Percentiles rank a stretch among this genome's conserved stretches.
Evolutionary conservation across 2,113 vertebrate genomes (phyloP).

Genomic region (Protobothrops mucrosquamatus): DNA sequence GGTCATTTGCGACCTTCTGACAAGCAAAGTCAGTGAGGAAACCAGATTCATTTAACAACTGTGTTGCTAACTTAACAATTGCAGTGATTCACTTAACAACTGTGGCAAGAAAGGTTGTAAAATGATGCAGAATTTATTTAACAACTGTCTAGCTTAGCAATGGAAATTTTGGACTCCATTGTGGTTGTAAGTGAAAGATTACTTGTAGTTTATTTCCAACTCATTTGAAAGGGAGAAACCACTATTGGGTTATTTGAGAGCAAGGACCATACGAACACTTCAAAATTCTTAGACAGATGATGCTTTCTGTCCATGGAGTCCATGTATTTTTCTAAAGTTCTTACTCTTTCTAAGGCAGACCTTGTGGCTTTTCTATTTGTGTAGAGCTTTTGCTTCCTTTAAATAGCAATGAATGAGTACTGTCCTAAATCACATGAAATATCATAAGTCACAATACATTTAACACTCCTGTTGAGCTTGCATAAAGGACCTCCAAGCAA

Average conservation of each 20-base stretch:
- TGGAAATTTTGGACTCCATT: not conserved
- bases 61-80: not conserved
- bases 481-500: not conserved
- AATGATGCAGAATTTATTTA: not conserved
- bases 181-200: not conserved
- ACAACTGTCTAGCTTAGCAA: not conserved
- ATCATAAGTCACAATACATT: not conserved
- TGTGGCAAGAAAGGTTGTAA: not conserved
- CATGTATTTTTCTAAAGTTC: not conserved
- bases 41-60: not conserved
- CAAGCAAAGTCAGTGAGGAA: not conserved
- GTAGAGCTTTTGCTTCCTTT: not conserved
- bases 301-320: not conserved
- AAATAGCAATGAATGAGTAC: not conserved
- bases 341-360: not conserved
- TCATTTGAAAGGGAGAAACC: not conserved
- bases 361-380: not conserved
- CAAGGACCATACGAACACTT: not conserved
- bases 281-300: not conserved
- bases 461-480: not conserved
- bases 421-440: not conserved
- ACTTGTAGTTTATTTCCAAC: not conserved
- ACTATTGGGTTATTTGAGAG: not conserved
- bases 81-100: not conserved
- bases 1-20: not conserved